Conservation (phyloP, 2,113 vertebrate species). For the Gallinago paraguaiae region DNA sequence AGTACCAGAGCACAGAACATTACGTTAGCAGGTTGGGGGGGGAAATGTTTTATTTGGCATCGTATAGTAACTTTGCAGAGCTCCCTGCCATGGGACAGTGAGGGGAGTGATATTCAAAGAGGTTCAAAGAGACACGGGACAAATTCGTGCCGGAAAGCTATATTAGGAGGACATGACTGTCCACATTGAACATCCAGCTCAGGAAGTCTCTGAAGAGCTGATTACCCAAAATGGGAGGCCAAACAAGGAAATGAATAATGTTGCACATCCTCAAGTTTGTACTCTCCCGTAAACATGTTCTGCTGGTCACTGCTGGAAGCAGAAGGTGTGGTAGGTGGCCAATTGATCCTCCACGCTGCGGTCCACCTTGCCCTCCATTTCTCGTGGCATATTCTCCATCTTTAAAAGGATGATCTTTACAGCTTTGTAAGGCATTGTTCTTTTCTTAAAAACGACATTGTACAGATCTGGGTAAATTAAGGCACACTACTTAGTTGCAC, state of each 20-base stretch:
- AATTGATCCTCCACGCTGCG: neutral
- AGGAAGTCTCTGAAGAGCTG: constrained; percentile 5
- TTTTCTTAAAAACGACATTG: neutral
- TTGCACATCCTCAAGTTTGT: neutral
- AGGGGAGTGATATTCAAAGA: neutral
- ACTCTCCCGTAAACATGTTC: neutral
- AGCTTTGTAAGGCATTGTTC: neutral
- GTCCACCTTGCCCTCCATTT: neutral
- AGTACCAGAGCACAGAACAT: neutral
- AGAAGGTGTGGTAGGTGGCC: neutral
- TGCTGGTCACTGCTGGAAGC: neutral
- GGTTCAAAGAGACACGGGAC: neutral
- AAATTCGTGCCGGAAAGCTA: neutral
- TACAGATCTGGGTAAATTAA: neutral
- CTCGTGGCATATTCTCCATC: neutral
- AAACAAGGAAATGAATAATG: constrained; percentile 30
- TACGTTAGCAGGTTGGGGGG: neutral
- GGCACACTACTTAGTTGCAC: neutral
- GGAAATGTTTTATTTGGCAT: neutral
- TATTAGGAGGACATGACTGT: neutral
- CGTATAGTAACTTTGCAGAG: neutral
- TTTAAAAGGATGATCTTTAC: neutral
- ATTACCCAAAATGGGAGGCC: neutral
- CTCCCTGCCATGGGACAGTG: neutral
- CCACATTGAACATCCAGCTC: neutral